phyloP scores from a whole-genome alignment of 2,797 vertebrate genomes.

The Sebastiscus albofasciatus region DNA sequence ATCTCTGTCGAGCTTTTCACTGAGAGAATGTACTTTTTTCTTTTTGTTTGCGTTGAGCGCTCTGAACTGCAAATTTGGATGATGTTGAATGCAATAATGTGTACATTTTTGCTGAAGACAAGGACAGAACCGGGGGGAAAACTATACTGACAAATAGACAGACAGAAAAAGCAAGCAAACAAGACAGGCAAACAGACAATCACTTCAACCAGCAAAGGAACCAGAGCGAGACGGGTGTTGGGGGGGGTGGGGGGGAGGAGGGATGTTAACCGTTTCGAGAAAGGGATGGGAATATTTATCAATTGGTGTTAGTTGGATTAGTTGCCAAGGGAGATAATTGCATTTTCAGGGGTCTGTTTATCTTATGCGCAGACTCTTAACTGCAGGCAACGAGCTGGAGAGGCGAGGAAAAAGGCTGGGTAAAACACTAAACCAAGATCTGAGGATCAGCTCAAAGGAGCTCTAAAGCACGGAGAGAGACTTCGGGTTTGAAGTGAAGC shows the following conservation, averaged over 20 bases:
- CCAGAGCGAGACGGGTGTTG: constrained; percentile 59
- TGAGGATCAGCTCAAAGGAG: constrained; percentile 33
- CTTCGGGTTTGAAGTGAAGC: constrained; percentile 47
- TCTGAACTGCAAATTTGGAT: constrained; percentile 60
- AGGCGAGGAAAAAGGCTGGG: constrained; percentile 27
- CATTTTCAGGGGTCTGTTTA: constrained; percentile 45
- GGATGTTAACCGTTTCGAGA: constrained; percentile 59
- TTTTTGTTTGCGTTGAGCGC: neutral
- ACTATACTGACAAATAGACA: constrained; percentile 80
- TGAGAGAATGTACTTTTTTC: constrained; percentile 46
- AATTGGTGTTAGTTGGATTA: constrained; percentile 70
- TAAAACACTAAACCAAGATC: constrained; percentile 35
- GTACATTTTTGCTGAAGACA: constrained; percentile 76
- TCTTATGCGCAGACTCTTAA: constrained; percentile 42
- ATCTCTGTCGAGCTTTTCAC: constrained; percentile 56
- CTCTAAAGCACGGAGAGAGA: constrained; percentile 53
- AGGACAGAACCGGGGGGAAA: constrained; percentile 75
- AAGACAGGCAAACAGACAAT: constrained; percentile 73
- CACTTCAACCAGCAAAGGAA: constrained; percentile 75
- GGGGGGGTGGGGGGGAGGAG: constrained; percentile 65
- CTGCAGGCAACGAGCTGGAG: constrained; percentile 62
- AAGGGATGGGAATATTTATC: constrained; percentile 56
- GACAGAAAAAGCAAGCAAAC: constrained; percentile 80
- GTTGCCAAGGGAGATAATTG: constrained; percentile 59
- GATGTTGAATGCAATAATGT: constrained; percentile 75